phyloP scores from a whole-genome alignment of 2,888 invertebrate species.

The Drosophila mimetica region DNA sequence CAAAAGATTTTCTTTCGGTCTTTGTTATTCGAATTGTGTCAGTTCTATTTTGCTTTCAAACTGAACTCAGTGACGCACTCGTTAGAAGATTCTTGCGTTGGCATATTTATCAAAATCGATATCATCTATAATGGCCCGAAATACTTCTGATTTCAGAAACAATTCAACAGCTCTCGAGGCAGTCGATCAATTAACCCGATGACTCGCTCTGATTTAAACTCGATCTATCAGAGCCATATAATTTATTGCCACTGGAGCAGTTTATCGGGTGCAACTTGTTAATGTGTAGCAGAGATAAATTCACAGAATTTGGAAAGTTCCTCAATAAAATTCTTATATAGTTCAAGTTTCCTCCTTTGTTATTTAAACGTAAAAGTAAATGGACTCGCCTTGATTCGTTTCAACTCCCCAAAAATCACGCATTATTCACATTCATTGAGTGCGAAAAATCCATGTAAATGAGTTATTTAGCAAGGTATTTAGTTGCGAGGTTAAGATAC shows the following conservation, averaged over 20 bases:
- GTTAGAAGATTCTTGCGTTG: constrained; percentile 2
- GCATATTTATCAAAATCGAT: constrained; percentile 29
- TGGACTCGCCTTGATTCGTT: too few species aligned
- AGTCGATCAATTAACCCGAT: constrained; percentile 29
- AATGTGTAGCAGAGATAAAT: constrained; percentile 11
- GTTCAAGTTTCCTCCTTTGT: background rate
- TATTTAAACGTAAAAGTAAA: constrained; percentile 3
- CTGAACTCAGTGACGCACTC: constrained; percentile 25
- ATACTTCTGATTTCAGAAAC: constrained; percentile 14
- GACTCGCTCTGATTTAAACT: constrained; percentile 31
- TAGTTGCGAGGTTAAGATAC: background rate
- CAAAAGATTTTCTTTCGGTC: constrained; percentile 24
- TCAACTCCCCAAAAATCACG: background rate
- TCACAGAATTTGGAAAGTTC: constrained; percentile 27
- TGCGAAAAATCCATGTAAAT: constrained; percentile 10
- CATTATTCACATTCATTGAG: constrained; percentile 1
- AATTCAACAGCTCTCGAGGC: constrained; percentile 4
- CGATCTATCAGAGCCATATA: constrained; percentile 8
- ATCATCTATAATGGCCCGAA: constrained; percentile 25
- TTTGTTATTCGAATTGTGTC: constrained; percentile 65
- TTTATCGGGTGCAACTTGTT: constrained; percentile 42
- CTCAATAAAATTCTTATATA: constrained; percentile 17
- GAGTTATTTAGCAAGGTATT: constrained; percentile 11
- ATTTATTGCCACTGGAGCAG: constrained; percentile 26
- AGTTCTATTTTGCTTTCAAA: constrained; percentile 50